Conservation (phyloP, 2,797 vertebrate species). For the Gastrophryne carolinensis region DNA sequence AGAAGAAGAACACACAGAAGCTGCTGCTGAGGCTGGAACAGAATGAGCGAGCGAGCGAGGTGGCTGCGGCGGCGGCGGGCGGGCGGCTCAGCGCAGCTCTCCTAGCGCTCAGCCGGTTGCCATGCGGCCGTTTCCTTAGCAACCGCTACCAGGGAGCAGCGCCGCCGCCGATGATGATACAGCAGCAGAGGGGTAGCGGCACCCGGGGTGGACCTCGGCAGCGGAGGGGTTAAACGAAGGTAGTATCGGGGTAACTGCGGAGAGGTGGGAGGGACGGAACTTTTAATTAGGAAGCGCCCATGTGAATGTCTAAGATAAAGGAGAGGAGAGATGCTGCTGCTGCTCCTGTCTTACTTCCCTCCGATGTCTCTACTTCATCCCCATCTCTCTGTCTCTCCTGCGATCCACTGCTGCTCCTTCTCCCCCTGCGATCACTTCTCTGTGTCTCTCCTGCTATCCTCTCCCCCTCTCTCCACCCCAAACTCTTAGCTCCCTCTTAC, state of each 20-base stretch:
- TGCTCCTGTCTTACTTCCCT: not conserved
- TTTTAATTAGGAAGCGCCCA: not conserved
- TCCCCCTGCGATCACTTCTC: too few species aligned
- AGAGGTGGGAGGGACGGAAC: not conserved
- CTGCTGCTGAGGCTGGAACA: conserved; percentile 74
- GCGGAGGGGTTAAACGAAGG: too few species aligned
- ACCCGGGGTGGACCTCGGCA: not conserved
- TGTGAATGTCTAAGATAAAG: not conserved
- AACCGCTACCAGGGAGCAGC: conserved; percentile 86
- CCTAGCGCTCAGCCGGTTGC: conserved; percentile 95
- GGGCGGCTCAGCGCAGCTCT: too few species aligned
- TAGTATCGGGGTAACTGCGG: not conserved
- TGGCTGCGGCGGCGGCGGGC: conserved; percentile 73
- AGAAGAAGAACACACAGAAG: conserved; percentile 63
- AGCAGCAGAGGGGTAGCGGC: conserved; percentile 41
- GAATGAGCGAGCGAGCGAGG: conserved; percentile 78
- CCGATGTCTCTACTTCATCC: not conserved
- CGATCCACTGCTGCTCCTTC: not conserved
- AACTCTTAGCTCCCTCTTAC: too few species aligned
- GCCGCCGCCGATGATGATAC: conserved; percentile 79
- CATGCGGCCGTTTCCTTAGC: conserved; percentile 98
- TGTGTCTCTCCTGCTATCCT: not conserved
- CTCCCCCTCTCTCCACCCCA: not conserved
- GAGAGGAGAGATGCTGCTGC: not conserved
- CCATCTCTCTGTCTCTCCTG: not conserved